These are phyloP conservation scores for Acanthosepion lycidas DNA, from an alignment of 2,888 invertebrate genomes.

Conservation along the genomic window DNA sequence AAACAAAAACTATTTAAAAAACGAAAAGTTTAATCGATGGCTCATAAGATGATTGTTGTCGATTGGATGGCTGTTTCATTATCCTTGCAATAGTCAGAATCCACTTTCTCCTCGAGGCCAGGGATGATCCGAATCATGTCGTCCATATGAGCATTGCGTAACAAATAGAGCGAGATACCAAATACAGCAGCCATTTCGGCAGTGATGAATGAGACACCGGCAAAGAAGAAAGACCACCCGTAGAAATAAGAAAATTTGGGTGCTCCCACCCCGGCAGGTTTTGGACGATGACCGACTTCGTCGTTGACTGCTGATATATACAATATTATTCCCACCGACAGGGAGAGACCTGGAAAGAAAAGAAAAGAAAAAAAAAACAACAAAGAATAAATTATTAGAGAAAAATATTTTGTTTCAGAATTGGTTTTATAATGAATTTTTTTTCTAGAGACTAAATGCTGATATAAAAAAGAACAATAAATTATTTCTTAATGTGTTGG, in stretches of 20 bases:
- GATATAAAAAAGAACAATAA: too few species aligned
- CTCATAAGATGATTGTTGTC: constrained; percentile 40
- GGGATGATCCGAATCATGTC: constrained; percentile 68
- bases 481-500: too few species aligned
- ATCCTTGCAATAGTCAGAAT: constrained; percentile 47
- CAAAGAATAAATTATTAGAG: neutral
- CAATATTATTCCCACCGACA: constrained; percentile 71
- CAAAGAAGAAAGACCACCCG: constrained; percentile 73
- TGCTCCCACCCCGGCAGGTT: constrained; percentile 61
- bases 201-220: constrained; percentile 70
- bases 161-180: constrained; percentile 70
- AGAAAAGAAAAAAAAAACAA: neutral
- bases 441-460: too few species aligned
- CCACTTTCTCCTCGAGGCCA: constrained; percentile 64
- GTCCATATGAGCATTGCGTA: constrained; percentile 63
- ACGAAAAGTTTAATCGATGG: too few species aligned
- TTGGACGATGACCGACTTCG: constrained; percentile 68
- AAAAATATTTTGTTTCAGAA: too few species aligned
- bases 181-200: constrained; percentile 70
- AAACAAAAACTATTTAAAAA: too few species aligned
- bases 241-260: constrained; percentile 66
- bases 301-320: constrained; percentile 73
- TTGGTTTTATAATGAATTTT: too few species aligned
- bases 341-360: constrained; percentile 64
- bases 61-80: constrained; percentile 40